phyloP scores from a whole-genome alignment of 1,140 invertebrate species.

The Brachionus asplanchnoidis region DNA sequence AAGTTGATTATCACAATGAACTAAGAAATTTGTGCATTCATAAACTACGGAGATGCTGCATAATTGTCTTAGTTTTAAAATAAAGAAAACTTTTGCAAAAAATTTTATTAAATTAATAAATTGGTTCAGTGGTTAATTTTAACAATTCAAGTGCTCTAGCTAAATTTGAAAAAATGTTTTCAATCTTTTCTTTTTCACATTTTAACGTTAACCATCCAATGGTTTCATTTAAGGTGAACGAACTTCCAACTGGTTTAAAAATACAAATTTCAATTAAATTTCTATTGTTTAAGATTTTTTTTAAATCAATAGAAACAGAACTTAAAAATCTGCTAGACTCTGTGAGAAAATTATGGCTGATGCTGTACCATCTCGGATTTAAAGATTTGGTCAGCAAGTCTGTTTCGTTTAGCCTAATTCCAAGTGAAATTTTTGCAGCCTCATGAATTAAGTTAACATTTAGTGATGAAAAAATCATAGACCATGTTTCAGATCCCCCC shows the following conservation, averaged over 20 bases:
- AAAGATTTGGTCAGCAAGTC: neutral
- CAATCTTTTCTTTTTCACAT: neutral
- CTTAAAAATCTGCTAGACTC: neutral
- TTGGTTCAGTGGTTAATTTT: neutral
- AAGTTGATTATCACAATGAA: too few relatives aligned
- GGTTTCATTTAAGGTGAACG: neutral
- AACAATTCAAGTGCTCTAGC: neutral
- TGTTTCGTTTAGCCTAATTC: neutral
- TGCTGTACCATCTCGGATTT: neutral
- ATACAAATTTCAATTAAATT: neutral
- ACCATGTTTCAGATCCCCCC: slow-evolving; percentile 18
- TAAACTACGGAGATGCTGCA: neutral
- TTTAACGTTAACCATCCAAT: neutral
- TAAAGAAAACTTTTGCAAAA: neutral
- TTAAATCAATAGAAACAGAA: neutral
- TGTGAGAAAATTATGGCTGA: neutral
- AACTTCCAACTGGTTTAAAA: neutral
- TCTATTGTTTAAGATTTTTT: neutral
- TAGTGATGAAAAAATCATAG: neutral
- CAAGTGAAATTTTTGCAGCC: neutral
- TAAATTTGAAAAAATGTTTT: neutral
- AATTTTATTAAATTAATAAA: neutral
- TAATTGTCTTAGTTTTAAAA: neutral
- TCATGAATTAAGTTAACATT: slow-evolving; percentile 22
- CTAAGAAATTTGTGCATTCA: too few relatives aligned